Evolutionary conservation across 1,140 invertebrate genomes (phyloP), one percentile per base, ranked within the genome.

Genomic region (Brachionus angularis): DNA sequence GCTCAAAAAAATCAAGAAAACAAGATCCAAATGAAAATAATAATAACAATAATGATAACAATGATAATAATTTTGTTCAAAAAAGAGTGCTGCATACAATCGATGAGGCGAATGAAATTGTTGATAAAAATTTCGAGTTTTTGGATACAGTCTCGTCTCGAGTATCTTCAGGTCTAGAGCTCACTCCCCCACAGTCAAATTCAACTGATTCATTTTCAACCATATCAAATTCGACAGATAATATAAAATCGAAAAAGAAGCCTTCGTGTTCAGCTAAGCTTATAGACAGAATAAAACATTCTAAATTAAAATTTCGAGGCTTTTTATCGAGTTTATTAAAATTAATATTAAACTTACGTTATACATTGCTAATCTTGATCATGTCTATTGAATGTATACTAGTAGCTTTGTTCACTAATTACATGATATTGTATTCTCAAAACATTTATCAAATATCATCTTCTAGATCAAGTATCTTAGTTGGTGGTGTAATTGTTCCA

Each of bases 341-440:
- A 31, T 18, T 70, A 27, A 34, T 70, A 10, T 23, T 70, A 0
- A 70, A 70, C 21, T 34, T 70, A 3, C 25, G 27, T 16, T 70
- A 70, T 52, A n/a, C 8, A 10, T 36, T 70, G 29, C 8, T 70
- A 14, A 18, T 39, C 3, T n/a, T 70, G 10, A 70, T 70, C 18
- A 70, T 50, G 33, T 70, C 67, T 18, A 39, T 70, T 25, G 67
- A 70, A 52, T 50, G 67, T 21, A 70, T 70, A 23, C 31, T 70
- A 31, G 39, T 70, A 34, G 67, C 46, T 21, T 18, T 46, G 4
- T 70, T 70, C 21, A 70, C 67, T 7, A 50, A 50, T n/a, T 70
- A 50, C 21, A 52, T 70, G 67, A 29, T 70, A 18, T 25, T 50
- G n/a, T 70, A 70, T 23, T 27, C 46, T 10, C 25, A 70, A 53